Base-by-base conservation (phyloP, 2,888 invertebrate genomes). In the Epistrophe grossulariae region DNA sequence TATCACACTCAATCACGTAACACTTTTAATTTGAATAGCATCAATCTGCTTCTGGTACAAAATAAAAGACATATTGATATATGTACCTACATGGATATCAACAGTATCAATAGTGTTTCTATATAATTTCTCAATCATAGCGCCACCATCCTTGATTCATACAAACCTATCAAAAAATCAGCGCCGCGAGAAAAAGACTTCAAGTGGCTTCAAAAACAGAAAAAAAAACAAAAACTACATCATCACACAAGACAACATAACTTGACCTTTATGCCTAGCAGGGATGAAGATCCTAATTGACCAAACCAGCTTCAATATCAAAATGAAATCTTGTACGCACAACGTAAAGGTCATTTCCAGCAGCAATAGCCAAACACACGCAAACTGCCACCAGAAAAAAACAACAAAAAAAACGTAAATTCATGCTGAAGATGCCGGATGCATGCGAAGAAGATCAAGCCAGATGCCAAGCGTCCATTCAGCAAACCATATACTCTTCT, bases 271-370 rank as follows among this genome's bases (percentile, higher is more conserved):
- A 31, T 52, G 55, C 73, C 74, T 19, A 7, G 15, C 9, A 45
- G n/a, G 76, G 66, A 79, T 45, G 79, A 83, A 45, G 60, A 50
- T 55, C 79, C 79, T 79, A 83, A 87, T 87, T 87, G 83, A 66
- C 79, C 66, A 76, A 78, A 82, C 74, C 64, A 71, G 55, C 80
- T 70, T 40, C 59, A 31, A 31, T 84, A 82, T 82, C 81, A 74
- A 78, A 74, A 60, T 40, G 31, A 78, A 73, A 82, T 87, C 83
- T 79, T 83, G 83, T 79, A 74, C 71, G 66, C 83, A 83, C 76
- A 83, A 76, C 64, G 73, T 31, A 66, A 79, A 87, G 85, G 85
- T 87, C 85, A 87, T 66, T 24, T 52, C 70, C 78, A 79, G 79
- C 70, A 79, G 57, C 73, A 57, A 31, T 43, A 35, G 24, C 19